A percentile compares a stretch with the other conserved stretches of the same genome.
Evolutionary conservation across 2,888 invertebrate species (phyloP).

Genomic region (Lasioglossum marginatum): DNA sequence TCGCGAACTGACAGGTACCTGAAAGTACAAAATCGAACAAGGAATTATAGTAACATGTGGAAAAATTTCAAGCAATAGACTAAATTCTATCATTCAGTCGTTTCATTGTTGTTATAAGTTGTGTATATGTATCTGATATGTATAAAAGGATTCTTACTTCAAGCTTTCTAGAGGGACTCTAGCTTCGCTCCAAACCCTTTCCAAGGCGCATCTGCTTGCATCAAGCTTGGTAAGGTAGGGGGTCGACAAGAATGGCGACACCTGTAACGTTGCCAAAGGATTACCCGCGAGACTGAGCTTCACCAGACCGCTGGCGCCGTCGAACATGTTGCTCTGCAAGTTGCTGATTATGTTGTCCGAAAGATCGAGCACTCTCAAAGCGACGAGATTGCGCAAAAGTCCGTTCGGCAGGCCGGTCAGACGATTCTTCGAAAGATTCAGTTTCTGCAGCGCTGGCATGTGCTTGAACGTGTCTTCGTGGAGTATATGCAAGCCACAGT

Average conservation of each 20-base stretch:
- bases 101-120: background rate
- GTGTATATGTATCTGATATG: background rate
- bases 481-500: slow-evolving; percentile 89
- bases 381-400: slow-evolving; percentile 84
- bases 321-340: slow-evolving; percentile 88
- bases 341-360: slow-evolving; percentile 89
- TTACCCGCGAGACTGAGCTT: slow-evolving; percentile 91
- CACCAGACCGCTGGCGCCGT: slow-evolving; percentile 88
- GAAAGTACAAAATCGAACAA: background rate
- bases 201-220: slow-evolving; percentile 89
- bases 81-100: too few relatives aligned
- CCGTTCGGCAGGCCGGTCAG: slow-evolving; percentile 75
- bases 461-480: slow-evolving; percentile 89
- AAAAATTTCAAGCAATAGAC: background rate
- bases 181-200: slow-evolving; percentile 88
- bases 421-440: slow-evolving; percentile 89
- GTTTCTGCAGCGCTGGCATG: slow-evolving; percentile 89
- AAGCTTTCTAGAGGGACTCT: slow-evolving; percentile 78
- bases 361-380: slow-evolving; percentile 89
- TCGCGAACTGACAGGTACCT: slow-evolving; percentile 80
- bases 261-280: slow-evolving; percentile 88
- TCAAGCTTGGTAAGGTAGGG: slow-evolving; percentile 89
- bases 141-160: slow-evolving; percentile 67
- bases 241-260: slow-evolving; percentile 88
- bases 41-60: background rate